These are phyloP conservation scores for Campoletis raptor DNA, from an alignment of 2,888 invertebrate species.

Conservation along the genomic window DNA sequence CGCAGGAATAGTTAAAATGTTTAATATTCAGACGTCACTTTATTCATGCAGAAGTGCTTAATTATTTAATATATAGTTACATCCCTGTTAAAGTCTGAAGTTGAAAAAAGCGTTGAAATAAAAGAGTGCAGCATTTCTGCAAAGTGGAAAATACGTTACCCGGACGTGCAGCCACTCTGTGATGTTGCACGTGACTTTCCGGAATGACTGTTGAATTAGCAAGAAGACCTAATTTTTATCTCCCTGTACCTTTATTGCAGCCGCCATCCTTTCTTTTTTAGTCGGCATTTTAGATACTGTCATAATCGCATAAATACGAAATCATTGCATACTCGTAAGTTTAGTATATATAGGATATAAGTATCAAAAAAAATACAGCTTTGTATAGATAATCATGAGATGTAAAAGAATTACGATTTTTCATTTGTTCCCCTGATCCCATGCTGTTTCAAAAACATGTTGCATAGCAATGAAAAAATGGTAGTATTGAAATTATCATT, in stretches of 20 bases:
- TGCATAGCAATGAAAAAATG: background rate
- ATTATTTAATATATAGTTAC: background rate
- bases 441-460: background rate
- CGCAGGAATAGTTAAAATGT: background rate
- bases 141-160: background rate
- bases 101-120: background rate
- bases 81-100: background rate
- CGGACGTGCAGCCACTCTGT: slow-evolving; percentile 24
- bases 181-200: slow-evolving; percentile 39
- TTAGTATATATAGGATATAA: background rate
- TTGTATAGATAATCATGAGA: background rate
- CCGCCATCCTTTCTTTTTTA: background rate
- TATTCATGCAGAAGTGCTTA: too few relatives aligned
- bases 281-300: background rate
- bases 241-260: slow-evolving; percentile 3
- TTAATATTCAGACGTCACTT: background rate
- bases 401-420: background rate
- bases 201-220: slow-evolving; percentile 65
- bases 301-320: background rate
- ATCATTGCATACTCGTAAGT: background rate
- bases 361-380: background rate
- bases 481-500: background rate
- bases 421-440: background rate
- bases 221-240: slow-evolving; percentile 58
- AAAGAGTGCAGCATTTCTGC: background rate